Evolutionary conservation across 2,888 invertebrate genomes (phyloP).

Genomic region (Oxyteleia sp.): DNA sequence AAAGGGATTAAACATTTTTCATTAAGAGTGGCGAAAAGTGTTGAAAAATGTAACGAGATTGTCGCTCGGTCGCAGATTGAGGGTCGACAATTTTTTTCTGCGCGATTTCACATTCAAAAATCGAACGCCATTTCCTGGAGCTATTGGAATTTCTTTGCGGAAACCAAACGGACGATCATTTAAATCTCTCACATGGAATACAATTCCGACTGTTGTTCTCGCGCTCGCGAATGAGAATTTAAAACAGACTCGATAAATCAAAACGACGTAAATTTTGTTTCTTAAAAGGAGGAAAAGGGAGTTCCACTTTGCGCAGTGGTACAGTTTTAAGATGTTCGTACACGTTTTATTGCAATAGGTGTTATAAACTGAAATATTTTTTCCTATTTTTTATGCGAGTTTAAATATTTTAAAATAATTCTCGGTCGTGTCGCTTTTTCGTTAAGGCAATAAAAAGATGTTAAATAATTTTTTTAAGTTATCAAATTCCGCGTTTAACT

Average conservation of each 20-base stretch:
- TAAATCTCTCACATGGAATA: constrained; percentile 42
- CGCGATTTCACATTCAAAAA: constrained; percentile 31
- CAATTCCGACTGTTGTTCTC: constrained; percentile 28
- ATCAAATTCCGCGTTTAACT: constrained; percentile 38
- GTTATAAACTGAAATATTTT: constrained; percentile 6
- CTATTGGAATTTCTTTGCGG: constrained; percentile 46
- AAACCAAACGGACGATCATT: constrained; percentile 37
- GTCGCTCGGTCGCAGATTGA: neutral
- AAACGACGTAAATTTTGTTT: constrained; percentile 34
- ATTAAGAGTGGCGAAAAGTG: neutral
- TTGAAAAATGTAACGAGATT: neutral
- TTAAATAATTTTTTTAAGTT: constrained; percentile 33
- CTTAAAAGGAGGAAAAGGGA: constrained; percentile 6
- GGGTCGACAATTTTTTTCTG: neutral
- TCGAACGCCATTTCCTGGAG: constrained; percentile 26
- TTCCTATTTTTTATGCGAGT: too few relatives aligned
- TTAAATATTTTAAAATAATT: too few relatives aligned
- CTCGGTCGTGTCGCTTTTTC: neutral
- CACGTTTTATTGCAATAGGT: constrained; percentile 13
- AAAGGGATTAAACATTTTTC: constrained; percentile 1
- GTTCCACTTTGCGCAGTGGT: neutral
- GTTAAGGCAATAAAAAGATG: neutral
- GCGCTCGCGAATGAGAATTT: constrained; percentile 42
- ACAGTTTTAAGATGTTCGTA: constrained; percentile 14
- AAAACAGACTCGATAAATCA: constrained; percentile 54